Evolutionary conservation across 2,888 invertebrate species (phyloP), one percentile per base, ranked within the genome.

Genomic region (Thyatira batis): DNA sequence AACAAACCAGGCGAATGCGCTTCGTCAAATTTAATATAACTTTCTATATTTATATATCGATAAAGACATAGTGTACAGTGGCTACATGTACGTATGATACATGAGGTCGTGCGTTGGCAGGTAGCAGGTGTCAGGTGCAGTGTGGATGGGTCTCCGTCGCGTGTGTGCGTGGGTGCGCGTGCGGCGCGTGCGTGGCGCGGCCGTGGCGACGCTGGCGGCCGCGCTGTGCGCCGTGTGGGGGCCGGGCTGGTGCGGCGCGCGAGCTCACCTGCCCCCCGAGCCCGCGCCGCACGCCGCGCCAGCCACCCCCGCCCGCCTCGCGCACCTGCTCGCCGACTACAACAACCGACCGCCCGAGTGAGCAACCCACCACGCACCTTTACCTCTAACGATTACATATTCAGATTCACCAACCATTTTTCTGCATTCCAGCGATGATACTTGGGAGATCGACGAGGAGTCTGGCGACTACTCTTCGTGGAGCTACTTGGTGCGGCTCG

Each of bases 321-420:
- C 82, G 53, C 80, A 82, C 59, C 71, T 68, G 57, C 82, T 87
- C 51, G 83, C 86, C 3, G 86, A 85, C 72, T 83, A 83, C 67
- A 69, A 80, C 54, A 76, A 82, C 50, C 75, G 80, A 39, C 70
- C 67, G 5, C 64, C 74, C 23, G 20, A 52, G 65, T 57, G 11
- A 57, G 49, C 30, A 9, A 30, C 27, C 13, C 39, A 48, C 10
- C n/a, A 2, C 3, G 23, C 3, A 10, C 27, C 6, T 17, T 9
- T 17, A 17, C 2, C 11, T 9, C 20, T 0, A 11, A 2, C 33
- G 48, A 45, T 5, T n/a, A 3, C 1, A 20, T 28, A 20, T 2
- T 1, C 4, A 4, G 17, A 11, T 39, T 10, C 33, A 33, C 10
- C 6, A n/a, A 23, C 9, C n/a, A 13, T 52, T 5, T 54, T 4